Conservation (phyloP, 2,113 vertebrate genomes). For the Sialia sialis region DNA sequence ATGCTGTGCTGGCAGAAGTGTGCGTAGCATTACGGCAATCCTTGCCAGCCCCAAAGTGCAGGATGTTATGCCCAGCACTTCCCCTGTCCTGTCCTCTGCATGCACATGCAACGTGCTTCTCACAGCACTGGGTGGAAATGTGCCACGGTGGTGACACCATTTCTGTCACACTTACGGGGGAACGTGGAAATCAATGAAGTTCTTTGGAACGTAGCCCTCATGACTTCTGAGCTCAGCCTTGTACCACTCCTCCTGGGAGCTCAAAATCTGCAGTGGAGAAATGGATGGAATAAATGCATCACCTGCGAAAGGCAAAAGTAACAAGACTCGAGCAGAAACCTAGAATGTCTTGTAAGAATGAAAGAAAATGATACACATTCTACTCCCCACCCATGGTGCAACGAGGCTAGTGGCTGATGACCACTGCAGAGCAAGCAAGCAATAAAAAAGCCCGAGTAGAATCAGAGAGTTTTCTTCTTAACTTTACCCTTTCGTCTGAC, state of each 20-base stretch:
- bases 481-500: neutral
- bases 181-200: conserved; percentile 83
- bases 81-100: neutral
- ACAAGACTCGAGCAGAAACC: neutral
- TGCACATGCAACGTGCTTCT: fast-evolving
- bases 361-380: neutral
- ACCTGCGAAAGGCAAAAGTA: neutral
- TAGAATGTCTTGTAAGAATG: neutral
- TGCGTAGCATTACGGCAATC: neutral
- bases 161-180: conserved; percentile 78
- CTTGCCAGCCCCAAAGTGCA: neutral
- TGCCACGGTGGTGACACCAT: neutral
- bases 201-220: conserved; percentile 90
- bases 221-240: conserved; percentile 88
- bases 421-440: neutral
- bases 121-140: neutral
- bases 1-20: neutral
- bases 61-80: neutral
- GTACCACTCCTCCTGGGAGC: conserved; percentile 86
- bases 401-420: neutral
- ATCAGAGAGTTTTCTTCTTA: neutral
- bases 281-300: neutral
- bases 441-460: neutral
- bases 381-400: neutral
- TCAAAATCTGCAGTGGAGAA: conserved; percentile 79